Evolutionary conservation across 2,888 invertebrate species (phyloP).

Genomic region (Bimastos eiseni): DNA sequence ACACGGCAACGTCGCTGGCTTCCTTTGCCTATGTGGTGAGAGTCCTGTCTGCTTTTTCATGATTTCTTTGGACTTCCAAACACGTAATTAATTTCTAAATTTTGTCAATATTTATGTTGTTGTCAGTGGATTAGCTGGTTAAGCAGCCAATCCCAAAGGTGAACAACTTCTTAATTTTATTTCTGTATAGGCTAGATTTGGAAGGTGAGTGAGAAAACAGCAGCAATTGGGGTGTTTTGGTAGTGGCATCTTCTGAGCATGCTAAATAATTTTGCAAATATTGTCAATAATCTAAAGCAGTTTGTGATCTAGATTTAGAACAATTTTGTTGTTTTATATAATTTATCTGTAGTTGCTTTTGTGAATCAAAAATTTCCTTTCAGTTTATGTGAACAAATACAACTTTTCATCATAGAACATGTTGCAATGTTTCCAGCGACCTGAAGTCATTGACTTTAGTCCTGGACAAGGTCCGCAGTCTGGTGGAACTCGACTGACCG

Average conservation of each 20-base stretch:
- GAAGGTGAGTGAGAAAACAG: not conserved
- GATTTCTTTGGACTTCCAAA: not conserved
- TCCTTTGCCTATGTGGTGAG: slow-evolving; percentile 57
- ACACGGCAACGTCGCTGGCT: slow-evolving; percentile 63
- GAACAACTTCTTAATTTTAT: not conserved
- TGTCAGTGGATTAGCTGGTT: not conserved
- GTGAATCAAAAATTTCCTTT: not conserved
- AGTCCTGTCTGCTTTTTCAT: slow-evolving; percentile 40
- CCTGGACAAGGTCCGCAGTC: slow-evolving; percentile 89
- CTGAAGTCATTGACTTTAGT: slow-evolving; percentile 80
- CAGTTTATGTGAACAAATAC: too few species aligned
- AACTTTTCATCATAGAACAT: not conserved
- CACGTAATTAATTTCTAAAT: not conserved
- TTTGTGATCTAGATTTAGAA: not conserved
- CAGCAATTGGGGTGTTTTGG: not conserved
- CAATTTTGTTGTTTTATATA: not conserved
- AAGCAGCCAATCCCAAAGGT: not conserved
- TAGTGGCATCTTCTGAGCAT: not conserved
- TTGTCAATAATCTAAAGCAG: not conserved
- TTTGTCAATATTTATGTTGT: not conserved
- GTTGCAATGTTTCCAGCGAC: slow-evolving; percentile 67
- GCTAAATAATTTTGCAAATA: not conserved
- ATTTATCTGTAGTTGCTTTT: not conserved
- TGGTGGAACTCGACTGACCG: slow-evolving; percentile 88
- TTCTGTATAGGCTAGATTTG: not conserved